Evolutionary conservation across 2,888 invertebrate genomes (phyloP).

Genomic region (Ormyrus thymus): DNA sequence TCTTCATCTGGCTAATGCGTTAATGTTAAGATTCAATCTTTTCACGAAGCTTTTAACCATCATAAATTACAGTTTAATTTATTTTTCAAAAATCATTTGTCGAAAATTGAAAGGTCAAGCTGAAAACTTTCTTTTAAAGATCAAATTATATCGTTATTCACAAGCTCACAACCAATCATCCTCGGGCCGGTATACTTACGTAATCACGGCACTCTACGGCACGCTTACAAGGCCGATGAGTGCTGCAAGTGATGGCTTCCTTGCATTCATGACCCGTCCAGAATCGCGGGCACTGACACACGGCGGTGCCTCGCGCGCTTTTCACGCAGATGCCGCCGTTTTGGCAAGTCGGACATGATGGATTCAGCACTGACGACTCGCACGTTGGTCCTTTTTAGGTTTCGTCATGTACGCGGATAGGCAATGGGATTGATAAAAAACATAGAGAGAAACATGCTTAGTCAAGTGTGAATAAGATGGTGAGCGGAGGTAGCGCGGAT

Average conservation of each 20-base stretch:
- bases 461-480: background rate
- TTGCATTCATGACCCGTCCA: slow-evolving; percentile 75
- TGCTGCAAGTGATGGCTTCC: slow-evolving; percentile 71
- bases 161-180: too few relatives aligned
- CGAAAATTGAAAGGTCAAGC: too few relatives aligned
- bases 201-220: slow-evolving; percentile 80
- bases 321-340: slow-evolving; percentile 77
- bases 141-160: too few relatives aligned
- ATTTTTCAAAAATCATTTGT: too few relatives aligned
- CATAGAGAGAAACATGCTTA: background rate
- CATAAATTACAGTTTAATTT: too few relatives aligned
- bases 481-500: too few relatives aligned
- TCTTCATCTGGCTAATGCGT: too few relatives aligned
- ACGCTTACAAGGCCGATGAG: slow-evolving; percentile 79
- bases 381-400: slow-evolving; percentile 64
- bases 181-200: slow-evolving; percentile 77
- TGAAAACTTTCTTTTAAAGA: too few relatives aligned
- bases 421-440: too few relatives aligned
- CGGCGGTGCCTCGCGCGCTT: slow-evolving; percentile 63
- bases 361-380: slow-evolving; percentile 62
- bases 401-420: background rate
- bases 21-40: too few relatives aligned
- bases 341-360: slow-evolving; percentile 74
- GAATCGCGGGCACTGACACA: slow-evolving; percentile 68
- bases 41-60: too few relatives aligned